Base-by-base conservation (phyloP, 2,888 invertebrate genomes). In the Arctia plantaginis region DNA sequence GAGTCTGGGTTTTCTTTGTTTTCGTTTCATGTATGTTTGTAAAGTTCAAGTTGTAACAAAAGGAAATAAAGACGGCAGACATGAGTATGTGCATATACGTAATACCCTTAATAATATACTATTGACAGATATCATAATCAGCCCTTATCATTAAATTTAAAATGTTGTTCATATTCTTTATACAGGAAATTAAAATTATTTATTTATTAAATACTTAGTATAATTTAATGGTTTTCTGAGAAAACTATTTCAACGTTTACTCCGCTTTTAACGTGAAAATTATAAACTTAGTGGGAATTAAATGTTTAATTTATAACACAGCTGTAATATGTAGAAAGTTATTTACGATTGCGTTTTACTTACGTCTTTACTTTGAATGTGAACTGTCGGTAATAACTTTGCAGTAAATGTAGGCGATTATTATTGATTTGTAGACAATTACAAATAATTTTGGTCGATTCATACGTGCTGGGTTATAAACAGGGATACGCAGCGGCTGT, bases 381-480 rank as follows among this genome's bases (percentile, higher is more conserved):
- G 51, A 47, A 39, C 35, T 39, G 15, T 13, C 33, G 33, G 10
- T 55, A 44, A 33, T 67, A 67, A 55, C 13, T n/a, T 55, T 41
- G 23, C 35, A 64, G 33, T 73, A 69, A 47, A 69, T 15, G 64
- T 62, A 51, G 39, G 67, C 67, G 33, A 39, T 59, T 55, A 62
- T 62, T 59, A 67, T 68, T 64, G 33, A 59, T 35, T 68, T 44
- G 62, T 73, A 68, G 44, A 44, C 67, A 59, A 44, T 59, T 41
- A 72, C 55, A 67, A 72, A 44, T 67, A 66, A 67, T 72, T 66
- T 41, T 6, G 41, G 55, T 66, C 12, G 47, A 39, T 51, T 20
- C 30, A 27, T 27, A 59, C 27, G 27, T 27, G 1, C n/a, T 55
- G n/a, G n/a, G 6, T 27, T 27, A 59, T 27, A 27, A 59, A 59